Percentiles rank a stretch among this genome's conserved stretches.
Evolutionary conservation across 2,113 vertebrate species (phyloP).

Genomic region (Rhagologus leucostigma): DNA sequence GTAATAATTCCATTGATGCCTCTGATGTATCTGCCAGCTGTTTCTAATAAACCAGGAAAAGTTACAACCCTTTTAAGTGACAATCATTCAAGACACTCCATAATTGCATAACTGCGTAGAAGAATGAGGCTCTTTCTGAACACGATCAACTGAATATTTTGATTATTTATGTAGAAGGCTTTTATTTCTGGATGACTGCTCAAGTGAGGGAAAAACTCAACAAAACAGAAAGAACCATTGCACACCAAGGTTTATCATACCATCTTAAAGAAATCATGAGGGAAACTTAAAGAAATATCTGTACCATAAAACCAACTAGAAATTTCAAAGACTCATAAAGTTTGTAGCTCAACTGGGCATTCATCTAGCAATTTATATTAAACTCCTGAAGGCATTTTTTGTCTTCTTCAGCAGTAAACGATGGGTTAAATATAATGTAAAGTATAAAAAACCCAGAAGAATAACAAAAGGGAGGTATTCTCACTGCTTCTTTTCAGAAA

Average conservation of each 20-base stretch:
- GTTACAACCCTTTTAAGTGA: conserved; percentile 58
- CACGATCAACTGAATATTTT: background rate
- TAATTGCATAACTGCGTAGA: background rate
- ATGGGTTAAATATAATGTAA: background rate
- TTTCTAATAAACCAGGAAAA: conserved; percentile 54
- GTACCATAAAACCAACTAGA: background rate
- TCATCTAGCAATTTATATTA: background rate
- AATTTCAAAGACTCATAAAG: background rate
- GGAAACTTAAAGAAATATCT: conserved; percentile 15
- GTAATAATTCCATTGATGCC: conserved; percentile 8
- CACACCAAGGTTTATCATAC: background rate
- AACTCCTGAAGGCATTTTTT: background rate
- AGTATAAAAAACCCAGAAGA: background rate
- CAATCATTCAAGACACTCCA: conserved; percentile 29
- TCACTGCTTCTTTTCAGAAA: background rate
- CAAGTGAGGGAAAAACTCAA: background rate
- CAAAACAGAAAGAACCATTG: background rate
- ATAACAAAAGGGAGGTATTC: background rate
- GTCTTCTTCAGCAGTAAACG: background rate
- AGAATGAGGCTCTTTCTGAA: background rate
- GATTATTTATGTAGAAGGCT: background rate
- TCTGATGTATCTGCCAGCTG: conserved; percentile 48
- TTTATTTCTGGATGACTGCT: conserved; percentile 7
- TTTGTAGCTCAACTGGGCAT: background rate
- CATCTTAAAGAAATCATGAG: background rate